A percentile compares a stretch with the other conserved stretches of the same genome.
phyloP scores from a whole-genome alignment of 2,888 invertebrate species.

The Drosophila ezoana region DNA sequence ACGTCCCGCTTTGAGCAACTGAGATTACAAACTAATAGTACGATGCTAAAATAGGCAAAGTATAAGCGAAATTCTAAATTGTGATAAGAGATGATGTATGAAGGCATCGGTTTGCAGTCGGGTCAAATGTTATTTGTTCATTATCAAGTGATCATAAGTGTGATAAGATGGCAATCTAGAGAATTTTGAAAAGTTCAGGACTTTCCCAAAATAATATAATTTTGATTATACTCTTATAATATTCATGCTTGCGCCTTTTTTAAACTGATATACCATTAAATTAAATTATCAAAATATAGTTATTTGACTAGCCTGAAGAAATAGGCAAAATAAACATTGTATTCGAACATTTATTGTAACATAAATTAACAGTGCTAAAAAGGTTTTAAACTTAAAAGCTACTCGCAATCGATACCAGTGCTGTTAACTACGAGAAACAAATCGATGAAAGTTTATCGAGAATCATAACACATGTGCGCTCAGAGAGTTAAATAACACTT shows the following conservation, averaged over 20 bases:
- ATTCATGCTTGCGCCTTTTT: too few species aligned
- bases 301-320: too few species aligned
- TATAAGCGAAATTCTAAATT: slow-evolving; percentile 30
- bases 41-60: background rate
- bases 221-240: too few species aligned
- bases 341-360: background rate
- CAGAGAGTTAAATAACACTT: slow-evolving; percentile 52
- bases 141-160: background rate
- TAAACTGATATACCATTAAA: too few species aligned
- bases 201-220: background rate
- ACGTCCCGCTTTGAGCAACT: slow-evolving; percentile 2
- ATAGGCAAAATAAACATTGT: background rate
- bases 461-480: slow-evolving; percentile 45
- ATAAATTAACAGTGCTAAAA: too few species aligned
- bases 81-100: slow-evolving; percentile 28
- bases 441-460: slow-evolving; percentile 39
- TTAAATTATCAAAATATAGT: too few species aligned
- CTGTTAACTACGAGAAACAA: background rate
- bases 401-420: background rate
- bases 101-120: background rate
- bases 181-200: background rate
- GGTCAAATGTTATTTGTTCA: slow-evolving; percentile 37
- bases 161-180: background rate
- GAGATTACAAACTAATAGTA: slow-evolving; percentile 12
- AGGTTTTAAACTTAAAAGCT: background rate